Evolutionary conservation across 2,888 invertebrate species (phyloP).

Genomic region (Eupithecia vulgata): DNA sequence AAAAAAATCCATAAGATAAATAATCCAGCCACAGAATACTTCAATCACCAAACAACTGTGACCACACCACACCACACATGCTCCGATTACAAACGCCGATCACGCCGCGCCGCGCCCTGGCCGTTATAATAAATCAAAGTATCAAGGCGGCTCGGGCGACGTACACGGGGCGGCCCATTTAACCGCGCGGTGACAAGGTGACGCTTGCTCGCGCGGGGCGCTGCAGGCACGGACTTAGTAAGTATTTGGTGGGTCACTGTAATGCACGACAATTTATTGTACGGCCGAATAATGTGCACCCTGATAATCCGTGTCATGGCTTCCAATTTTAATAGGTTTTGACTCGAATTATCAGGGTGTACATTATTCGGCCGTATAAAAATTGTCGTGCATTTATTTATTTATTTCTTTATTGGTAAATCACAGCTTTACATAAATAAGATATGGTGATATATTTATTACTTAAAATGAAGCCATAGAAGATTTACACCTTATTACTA

Average conservation of each 20-base stretch:
- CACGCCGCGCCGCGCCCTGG: neutral
- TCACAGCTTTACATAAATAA: no score
- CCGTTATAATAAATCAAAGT: constrained; percentile 40
- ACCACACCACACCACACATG: constrained; percentile 8
- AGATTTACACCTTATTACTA: no score
- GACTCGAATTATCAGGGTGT: no score
- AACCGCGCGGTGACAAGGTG: constrained; percentile 82
- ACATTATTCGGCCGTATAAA: no score
- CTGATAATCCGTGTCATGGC: no score
- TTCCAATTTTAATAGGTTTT: no score
- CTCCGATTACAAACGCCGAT: neutral
- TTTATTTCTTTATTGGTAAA: no score
- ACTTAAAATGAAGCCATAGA: no score
- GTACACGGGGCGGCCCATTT: constrained; percentile 72
- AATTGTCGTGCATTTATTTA: no score
- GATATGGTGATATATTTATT: no score
- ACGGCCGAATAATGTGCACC: no score
- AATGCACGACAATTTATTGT: no score
- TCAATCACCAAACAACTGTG: neutral
- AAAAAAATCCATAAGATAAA: neutral
- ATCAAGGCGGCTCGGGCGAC: constrained; percentile 47
- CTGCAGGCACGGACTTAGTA: constrained; percentile 43
- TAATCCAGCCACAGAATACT: neutral
- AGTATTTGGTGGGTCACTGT: neutral
- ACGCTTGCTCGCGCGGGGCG: constrained; percentile 67